A percentile compares a stretch with the other conserved stretches of the same genome.
Evolutionary conservation across 1,140 invertebrate genomes (phyloP).

Genomic region (Drosophila kohkoa): DNA sequence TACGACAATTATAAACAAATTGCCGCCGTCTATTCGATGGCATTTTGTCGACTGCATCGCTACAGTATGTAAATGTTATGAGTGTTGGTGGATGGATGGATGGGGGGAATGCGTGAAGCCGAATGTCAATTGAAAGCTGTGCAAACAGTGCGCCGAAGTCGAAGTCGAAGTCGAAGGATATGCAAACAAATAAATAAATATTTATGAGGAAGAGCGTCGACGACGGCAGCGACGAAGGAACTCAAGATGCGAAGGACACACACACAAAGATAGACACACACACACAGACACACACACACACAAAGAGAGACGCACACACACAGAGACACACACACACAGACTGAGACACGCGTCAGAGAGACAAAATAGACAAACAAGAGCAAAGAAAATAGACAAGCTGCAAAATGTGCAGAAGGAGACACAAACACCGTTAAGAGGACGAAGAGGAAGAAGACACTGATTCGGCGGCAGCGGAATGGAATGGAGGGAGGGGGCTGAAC

Average conservation of each 20-base stretch:
- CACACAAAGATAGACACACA: background rate
- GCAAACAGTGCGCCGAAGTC: slow-evolving; percentile 51
- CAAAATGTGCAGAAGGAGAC: slow-evolving; percentile 45
- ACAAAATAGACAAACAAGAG: slow-evolving; percentile 1
- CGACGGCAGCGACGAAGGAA: slow-evolving; percentile 15
- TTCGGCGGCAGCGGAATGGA: background rate
- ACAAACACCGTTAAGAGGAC: slow-evolving; percentile 24
- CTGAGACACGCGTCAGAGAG: slow-evolving; percentile 40
- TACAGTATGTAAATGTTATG: slow-evolving; percentile 46
- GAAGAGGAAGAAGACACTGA: background rate
- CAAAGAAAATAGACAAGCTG: slow-evolving; percentile 65
- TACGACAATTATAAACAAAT: background rate
- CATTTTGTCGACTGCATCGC: slow-evolving; percentile 15
- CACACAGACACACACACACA: too few relatives aligned
- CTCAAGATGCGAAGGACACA: slow-evolving; percentile 45
- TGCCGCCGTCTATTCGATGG: background rate
- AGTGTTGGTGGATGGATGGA: too few relatives aligned
- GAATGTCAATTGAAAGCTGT: slow-evolving; percentile 70
- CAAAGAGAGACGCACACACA: too few relatives aligned
- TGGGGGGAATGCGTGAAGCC: slow-evolving; percentile 41
- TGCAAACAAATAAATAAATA: slow-evolving; percentile 72
- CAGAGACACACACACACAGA: too few relatives aligned
- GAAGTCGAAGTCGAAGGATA: slow-evolving; percentile 6
- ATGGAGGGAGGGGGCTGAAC: slow-evolving; percentile 15
- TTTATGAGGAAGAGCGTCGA: slow-evolving; percentile 55